These are phyloP conservation scores for Tetropium fuscum DNA, from an alignment of 2,888 invertebrate genomes.

Conservation along the genomic window DNA sequence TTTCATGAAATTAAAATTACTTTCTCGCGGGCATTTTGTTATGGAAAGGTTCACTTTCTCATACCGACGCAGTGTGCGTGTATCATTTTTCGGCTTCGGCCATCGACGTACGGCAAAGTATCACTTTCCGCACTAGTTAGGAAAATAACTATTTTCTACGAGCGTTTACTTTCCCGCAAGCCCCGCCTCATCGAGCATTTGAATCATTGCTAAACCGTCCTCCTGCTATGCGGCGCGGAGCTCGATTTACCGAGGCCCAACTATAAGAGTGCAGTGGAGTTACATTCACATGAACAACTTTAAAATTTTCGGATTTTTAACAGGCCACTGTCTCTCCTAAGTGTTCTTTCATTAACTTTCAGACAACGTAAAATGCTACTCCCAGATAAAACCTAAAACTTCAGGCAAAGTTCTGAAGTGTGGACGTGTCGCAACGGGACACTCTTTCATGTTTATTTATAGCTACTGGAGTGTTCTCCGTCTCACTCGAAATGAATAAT, in stretches of 20 bases:
- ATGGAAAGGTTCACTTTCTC: too few relatives aligned
- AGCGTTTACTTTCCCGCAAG: too few relatives aligned
- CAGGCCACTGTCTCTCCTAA: constrained; percentile 49
- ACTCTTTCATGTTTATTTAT: constrained; percentile 46
- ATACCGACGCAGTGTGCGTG: too few relatives aligned
- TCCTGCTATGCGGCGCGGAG: too few relatives aligned
- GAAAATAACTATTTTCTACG: too few relatives aligned
- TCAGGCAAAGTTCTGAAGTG: constrained; percentile 52
- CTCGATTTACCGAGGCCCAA: constrained; percentile 3
- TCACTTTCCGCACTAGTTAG: too few relatives aligned
- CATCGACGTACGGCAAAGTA: too few relatives aligned
- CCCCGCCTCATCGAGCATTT: too few relatives aligned
- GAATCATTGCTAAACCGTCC: too few relatives aligned
- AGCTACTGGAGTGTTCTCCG: constrained; percentile 12
- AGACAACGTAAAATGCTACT: constrained; percentile 57
- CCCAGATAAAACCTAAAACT: constrained; percentile 54
- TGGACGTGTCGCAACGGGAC: constrained; percentile 54
- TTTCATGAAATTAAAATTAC: too few relatives aligned
- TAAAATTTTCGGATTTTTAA: constrained; percentile 45
- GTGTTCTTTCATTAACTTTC: constrained; percentile 59
- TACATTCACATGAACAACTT: constrained; percentile 25
- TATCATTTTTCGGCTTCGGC: too few relatives aligned
- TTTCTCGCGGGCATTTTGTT: too few relatives aligned
- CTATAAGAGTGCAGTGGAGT: constrained; percentile 8
- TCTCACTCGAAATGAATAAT: constrained; percentile 17